Evolutionary conservation across 2,797 vertebrate genomes (phyloP), one percentile per base, ranked within the genome.

Genomic region (Lutjanus campechanus): DNA sequence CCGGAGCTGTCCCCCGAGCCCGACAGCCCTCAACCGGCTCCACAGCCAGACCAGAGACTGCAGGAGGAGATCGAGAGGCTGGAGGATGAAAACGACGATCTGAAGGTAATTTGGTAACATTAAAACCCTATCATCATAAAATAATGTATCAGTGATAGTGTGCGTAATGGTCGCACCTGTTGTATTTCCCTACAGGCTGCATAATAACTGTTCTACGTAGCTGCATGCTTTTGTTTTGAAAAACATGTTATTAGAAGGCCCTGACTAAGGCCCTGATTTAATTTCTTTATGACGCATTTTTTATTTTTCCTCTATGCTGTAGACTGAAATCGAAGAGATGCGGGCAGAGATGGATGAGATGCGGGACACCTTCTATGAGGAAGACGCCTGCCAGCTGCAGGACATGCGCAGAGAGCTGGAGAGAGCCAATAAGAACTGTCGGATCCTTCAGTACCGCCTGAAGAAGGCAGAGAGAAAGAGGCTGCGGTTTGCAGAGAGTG

Each of bases 331-430:
- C 68, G 97, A 99, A 63, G 98, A 99, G 91, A 97, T 99, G 96
- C 96, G 98, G 78, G 97, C 97, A 5, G 98, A 99, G 93, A 99
- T 99, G 98, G 98, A 99, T 5, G 98, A 99, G 92, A 99, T 99
- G 96, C 95, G 98, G 82, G 98, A 99, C 95, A 98, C 96, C 55
- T 99, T 99, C 93, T 99, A 99, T 59, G 98, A 99, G 84, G 98
- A 99, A 65, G 98, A 99, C 8, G 98, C 98, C 29, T 99, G 97
- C 83, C 98, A 99, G 91, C 95, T 99, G 78, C 98, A 99, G 91
- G 98, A 99, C 91, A 98, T 99, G 97, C 97, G 98, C 75, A 97
- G 98, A 41, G 98, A 99, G 77, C 93, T 99, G 92, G 98, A 99
- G 89, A 95, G 98, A 90, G 98, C 98, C 91, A 98, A 99, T 95